Base-by-base conservation (phyloP, 2,113 vertebrate species). In the Gobio gobio region DNA sequence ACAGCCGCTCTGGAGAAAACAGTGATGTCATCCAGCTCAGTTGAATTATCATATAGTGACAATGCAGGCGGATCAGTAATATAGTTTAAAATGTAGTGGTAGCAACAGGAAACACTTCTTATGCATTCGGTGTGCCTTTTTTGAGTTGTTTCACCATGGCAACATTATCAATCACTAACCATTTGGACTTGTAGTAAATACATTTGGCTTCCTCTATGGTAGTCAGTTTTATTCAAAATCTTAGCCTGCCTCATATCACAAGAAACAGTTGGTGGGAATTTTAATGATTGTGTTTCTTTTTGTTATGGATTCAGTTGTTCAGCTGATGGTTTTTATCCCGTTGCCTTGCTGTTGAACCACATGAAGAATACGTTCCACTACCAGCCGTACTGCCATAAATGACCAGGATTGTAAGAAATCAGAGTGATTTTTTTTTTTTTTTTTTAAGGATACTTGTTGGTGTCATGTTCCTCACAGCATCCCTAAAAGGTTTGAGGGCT, bases 291-390 rank as follows among this genome's bases (percentile, higher is more conserved):
- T 22, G 22, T 36, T 40, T 72, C 49, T 72, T 68, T 68, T 74
- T 74, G 72, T 74, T 74, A 49, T 76, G 56, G 29, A 76, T 84
- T 56, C 43, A 22, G 59, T 75, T 84, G 18, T 72, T 26, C 22
- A 54, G 75, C 18, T 58, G 29, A 47, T 24, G 2, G 22, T 22
- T 70, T 40, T 49, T 47, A 76, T 54, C 8, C 26, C 0, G 0
- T 76, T 70, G 20, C 36, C 36, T 66, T 16, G 14, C 26, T 33
- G 63, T 29, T 66, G 63, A 16, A 45, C 20, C n/a, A 24, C 22
- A 47, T 18, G 26, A 16, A 3, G 14, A 66, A 66, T 7, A 33
- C 2, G 7, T 66, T 66, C 63, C 70, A 47, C 22, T n/a, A 45
- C 40, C 70, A 74, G 40, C 43, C 6, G 12, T 47, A 74, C 3